Evolutionary conservation across 2,888 invertebrate species (phyloP), one percentile per base, ranked within the genome.

Genomic region (Amblyjoppa proteus): DNA sequence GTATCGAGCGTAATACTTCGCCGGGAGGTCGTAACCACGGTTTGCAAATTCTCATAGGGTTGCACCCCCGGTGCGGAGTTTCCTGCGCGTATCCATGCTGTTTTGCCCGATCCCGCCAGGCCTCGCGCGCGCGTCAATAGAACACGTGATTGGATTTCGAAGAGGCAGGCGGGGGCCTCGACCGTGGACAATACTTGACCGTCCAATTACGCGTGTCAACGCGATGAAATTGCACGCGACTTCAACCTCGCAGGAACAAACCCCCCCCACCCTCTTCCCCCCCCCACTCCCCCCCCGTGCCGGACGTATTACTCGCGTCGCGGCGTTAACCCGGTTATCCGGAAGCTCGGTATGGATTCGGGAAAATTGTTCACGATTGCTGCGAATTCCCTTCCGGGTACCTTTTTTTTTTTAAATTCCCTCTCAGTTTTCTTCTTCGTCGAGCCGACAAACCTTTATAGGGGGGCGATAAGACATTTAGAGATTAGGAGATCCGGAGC

Each of bases 121-220:
- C 70, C 58, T 34, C 28, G 31, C 11, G 11, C 58, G 64, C 56
- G 69, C 81, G 74, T 86, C 68, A 68, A 85, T 81, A 76, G 75
- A 81, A 79, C 49, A 78, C 73, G 73, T 85, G 85, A 87, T 88
- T 86, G 87, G 84, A 87, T 87, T 81, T 77, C 74, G 81, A 83
- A 80, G 82, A 73, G 74, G 71, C 58, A 28, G 28, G 31, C 13
- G 61, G 34, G 31, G n/a, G 66, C 38, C 34, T 38, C 49, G 61
- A 34, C n/a, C 34, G n/a, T 51, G 87, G 87, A 87, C 88, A 85
- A 88, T 80, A 86, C 78, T 84, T 85, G 53, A 69, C 61, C 84
- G 78, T 77, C 80, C 86, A 83, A 87, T 85, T 86, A 87, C 76
- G 71, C 79, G 75, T 75, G 78, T 81, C 81, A 77, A 71, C 73